Conservation (phyloP, 2,888 invertebrate genomes). For the Hemithea aestivaria region DNA sequence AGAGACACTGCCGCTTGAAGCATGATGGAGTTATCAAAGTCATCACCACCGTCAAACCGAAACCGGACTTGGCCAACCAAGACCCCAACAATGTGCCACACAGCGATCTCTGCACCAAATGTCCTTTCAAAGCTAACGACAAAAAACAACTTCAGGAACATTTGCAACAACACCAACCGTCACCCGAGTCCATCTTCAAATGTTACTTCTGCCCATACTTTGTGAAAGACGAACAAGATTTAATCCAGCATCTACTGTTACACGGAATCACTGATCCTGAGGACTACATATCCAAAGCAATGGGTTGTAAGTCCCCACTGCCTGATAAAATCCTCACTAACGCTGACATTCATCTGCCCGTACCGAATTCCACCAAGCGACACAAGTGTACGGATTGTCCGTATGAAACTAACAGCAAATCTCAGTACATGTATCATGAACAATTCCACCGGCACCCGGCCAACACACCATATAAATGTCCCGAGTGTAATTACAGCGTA, state of each 20-base stretch:
- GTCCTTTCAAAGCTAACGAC: conserved; percentile 84
- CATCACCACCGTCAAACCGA: conserved; percentile 71
- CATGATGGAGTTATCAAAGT: conserved; percentile 88
- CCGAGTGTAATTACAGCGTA: conserved; percentile 89
- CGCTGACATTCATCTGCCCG: conserved; percentile 29
- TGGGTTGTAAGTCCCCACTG: conserved; percentile 56
- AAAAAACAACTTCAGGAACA: conserved; percentile 81
- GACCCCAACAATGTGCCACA: conserved; percentile 44
- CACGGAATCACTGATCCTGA: conserved; percentile 82
- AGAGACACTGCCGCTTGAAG: conserved; percentile 89
- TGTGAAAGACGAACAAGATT: conserved; percentile 83
- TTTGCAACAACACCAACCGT: conserved; percentile 84
- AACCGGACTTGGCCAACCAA: conserved; percentile 53
- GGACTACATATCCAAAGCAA: conserved; percentile 73
- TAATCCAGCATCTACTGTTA: conserved; percentile 82
- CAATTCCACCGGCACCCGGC: conserved; percentile 87
- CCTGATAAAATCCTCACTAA: conserved; percentile 33
- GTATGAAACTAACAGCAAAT: conserved; percentile 91
- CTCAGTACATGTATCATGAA: conserved; percentile 91
- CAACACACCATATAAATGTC: conserved; percentile 88
- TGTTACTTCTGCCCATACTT: conserved; percentile 91
- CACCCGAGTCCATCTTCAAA: conserved; percentile 84
- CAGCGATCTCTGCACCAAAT: conserved; percentile 80
- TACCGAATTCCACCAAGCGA: conserved; percentile 74
- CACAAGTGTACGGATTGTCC: conserved; percentile 90